Conservation (phyloP, 1,140 invertebrate species). For the Cheumatopsyche charites region DNA sequence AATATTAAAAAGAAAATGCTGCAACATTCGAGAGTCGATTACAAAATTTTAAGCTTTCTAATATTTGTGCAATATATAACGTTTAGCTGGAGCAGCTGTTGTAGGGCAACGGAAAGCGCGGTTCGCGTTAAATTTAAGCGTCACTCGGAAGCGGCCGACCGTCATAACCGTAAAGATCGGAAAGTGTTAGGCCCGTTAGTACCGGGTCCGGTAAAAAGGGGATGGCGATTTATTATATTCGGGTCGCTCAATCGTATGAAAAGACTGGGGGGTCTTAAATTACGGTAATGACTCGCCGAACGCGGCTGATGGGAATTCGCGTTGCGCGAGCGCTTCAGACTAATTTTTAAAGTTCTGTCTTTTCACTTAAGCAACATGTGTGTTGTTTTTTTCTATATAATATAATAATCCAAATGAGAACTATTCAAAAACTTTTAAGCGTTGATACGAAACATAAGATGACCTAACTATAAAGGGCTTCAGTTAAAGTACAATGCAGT, state of each 20-base stretch:
- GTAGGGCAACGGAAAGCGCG: neutral
- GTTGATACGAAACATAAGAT: too few species aligned
- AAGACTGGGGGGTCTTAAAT: too few species aligned
- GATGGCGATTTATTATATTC: constrained; percentile 8
- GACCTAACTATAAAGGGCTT: too few species aligned
- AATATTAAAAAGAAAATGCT: too few species aligned
- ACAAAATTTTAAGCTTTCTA: too few species aligned
- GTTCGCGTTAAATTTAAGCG: constrained; percentile 16
- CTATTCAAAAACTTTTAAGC: too few species aligned
- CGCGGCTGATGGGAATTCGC: neutral
- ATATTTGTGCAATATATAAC: neutral
- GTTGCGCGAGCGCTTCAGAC: neutral
- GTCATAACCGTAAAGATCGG: constrained; percentile 32
- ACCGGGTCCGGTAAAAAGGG: constrained; percentile 6
- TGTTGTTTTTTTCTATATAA: too few species aligned
- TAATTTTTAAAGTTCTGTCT: too few species aligned
- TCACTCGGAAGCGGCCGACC: constrained; percentile 19
- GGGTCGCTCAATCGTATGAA: constrained; percentile 9
- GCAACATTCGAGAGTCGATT: too few species aligned
- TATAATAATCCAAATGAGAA: too few species aligned
- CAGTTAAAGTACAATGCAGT: too few species aligned
- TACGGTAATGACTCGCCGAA: neutral
- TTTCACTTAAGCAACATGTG: too few species aligned
- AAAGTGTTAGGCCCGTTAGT: constrained; percentile 24
- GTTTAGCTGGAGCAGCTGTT: constrained; percentile 4